Base-by-base conservation (phyloP, 1,140 invertebrate species). In the Lineus longissimus region DNA sequence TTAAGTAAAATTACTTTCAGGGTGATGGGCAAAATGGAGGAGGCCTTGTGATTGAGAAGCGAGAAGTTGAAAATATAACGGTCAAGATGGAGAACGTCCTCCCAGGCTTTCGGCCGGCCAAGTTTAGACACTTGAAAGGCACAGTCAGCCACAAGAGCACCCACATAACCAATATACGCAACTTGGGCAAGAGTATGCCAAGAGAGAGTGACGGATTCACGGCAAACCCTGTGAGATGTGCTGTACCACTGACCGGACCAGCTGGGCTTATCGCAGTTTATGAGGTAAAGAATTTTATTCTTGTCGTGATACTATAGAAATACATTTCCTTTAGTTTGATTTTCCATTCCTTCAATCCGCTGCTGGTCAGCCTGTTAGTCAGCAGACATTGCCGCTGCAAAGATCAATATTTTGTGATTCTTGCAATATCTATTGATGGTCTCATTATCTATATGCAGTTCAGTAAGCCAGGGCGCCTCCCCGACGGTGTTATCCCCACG, bases 151-250 rank as follows among this genome's bases (percentile, higher is more conserved):
- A 95, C 79, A 94, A 94, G 81, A 93, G 90, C 19, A 89, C 88
- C 0, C 92, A 95, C 71, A 91, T 97, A 68, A 94, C 95, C 75
- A 97, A 97, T 77, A 86, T 97, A 56, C 86, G 91, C 55, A 94
- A 94, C 74, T 84, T 97, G 7, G 93, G 91, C 79, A 87, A 91
- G 47, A 93, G 93, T 74, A 90, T 96, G 71, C 91, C 93, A 2
- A 92, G 93, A 29, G 94, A 97, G 80, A 94, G 93, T 79, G 92
- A 97, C 82, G 90, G 93, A 47, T 94, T 97, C 78, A 90, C 92
- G 78, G 92, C 89, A 0, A 97, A 97, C 84, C 84, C 87, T 9
- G 86, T 89, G 64, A 85, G 92, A 33, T 91, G 93, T 59, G 93
- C 92, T 1, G 88, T 97, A 11, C 92, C 93, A 1, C 81, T 96